Evolutionary conservation across 1,140 invertebrate genomes (phyloP), one percentile per base, ranked within the genome.

Genomic region (Aphelenchoides besseyi): DNA sequence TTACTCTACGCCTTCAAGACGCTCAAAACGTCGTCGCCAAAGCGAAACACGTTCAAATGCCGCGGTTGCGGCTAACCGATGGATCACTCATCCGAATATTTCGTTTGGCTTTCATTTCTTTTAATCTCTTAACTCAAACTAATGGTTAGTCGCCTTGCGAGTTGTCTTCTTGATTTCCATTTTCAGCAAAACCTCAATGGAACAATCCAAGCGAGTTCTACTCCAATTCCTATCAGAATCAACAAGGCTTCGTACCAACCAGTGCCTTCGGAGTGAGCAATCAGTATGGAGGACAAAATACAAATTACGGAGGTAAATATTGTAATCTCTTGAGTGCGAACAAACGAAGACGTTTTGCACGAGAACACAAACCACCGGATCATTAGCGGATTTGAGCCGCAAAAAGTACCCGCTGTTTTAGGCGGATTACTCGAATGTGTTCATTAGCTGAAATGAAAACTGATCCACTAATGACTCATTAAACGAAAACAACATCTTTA

Each of bases 201-300:
- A n/a, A 18, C n/a, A 33, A 66, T n/a, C 30, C 30, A 1, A 33
- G 16, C 1, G 63, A 66, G 12, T 66, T 66, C 36, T 66, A 66
- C 30, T 66, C 63, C 0, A 66, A 66, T 8, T 66, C 63, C 41
- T 66, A 66, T 3, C 63, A 66, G 3, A n/a, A 37, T 30, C 63
- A 66, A 3, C 32, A 33, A 26, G 63, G 63, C 1, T 66, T 36
- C 3, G 32, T 66, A 23, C 63, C 63, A 32, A 18, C 33, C 12
- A 66, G 63, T 32, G 63, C 63, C 9, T 66, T 66, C 28, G 63
- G 63, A 33, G 55, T 18, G 55, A 66, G 36, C 63, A 66, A 37
- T 55, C 30, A 66, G n/a, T 66, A 66, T 53, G 63, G 63, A 53
- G 32, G 12, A n/a, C 1, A 63, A 12, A 36, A 1, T 53, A 29